Percentiles rank a stretch among this genome's conserved stretches.
These are phyloP conservation scores for Actenoides lindsayi DNA, from an alignment of 2,113 vertebrate species.

Conservation along the genomic window DNA sequence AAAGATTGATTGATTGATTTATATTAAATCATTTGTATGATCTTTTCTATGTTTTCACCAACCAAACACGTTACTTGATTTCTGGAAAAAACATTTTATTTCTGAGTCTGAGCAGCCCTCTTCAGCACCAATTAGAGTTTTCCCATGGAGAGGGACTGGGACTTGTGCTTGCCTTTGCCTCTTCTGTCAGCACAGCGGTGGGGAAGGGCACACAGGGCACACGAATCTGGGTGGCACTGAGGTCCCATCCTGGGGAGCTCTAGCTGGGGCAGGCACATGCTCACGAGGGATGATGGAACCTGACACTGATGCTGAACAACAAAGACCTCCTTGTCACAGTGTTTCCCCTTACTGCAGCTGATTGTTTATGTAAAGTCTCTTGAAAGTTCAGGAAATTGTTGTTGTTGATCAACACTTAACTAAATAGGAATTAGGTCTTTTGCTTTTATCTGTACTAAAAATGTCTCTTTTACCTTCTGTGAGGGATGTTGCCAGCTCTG, in stretches of 20 bases:
- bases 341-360: not conserved
- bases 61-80: not conserved
- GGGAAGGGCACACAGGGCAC: accelerated
- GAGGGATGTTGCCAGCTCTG: not conserved
- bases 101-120: not conserved
- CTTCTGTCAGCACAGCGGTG: not conserved
- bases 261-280: accelerated
- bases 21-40: not conserved
- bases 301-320: not conserved
- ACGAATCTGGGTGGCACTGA: no score
- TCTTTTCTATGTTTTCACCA: not conserved
- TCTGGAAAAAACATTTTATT: not conserved
- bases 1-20: not conserved
- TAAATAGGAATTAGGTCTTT: constrained; percentile 8
- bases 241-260: accelerated
- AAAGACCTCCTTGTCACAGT: not conserved
- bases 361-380: not conserved
- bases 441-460: constrained; percentile 42
- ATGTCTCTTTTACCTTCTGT: not conserved
- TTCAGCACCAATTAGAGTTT: not conserved
- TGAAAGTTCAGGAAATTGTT: not conserved
- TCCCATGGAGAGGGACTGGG: not conserved
- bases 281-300: not conserved
- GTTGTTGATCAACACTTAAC: not conserved
- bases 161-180: not conserved